phyloP scores from a whole-genome alignment of 1,140 invertebrate species.

The Spodoptera litura region DNA sequence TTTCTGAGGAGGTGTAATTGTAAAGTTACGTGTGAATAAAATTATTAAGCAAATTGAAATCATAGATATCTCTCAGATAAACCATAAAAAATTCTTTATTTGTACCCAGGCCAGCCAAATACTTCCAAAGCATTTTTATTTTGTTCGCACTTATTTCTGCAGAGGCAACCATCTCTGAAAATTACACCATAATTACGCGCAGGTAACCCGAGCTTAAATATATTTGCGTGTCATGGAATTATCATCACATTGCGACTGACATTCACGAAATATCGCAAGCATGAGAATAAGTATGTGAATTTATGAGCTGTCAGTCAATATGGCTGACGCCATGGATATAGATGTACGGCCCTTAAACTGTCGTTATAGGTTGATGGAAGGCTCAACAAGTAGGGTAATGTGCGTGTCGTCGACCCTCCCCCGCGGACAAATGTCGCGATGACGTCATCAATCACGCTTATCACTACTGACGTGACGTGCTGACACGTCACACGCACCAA shows the following conservation, averaged over 20 bases:
- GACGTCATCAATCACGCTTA: slow-evolving; percentile 76
- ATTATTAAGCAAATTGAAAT: too few relatives aligned
- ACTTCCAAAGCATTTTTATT: too few relatives aligned
- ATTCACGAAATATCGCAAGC: slow-evolving; percentile 29
- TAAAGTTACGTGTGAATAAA: background rate
- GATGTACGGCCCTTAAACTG: slow-evolving; percentile 40
- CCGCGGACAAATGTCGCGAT: slow-evolving; percentile 35
- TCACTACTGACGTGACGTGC: slow-evolving; percentile 52
- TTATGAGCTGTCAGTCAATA: slow-evolving; percentile 49
- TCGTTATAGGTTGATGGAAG: slow-evolving; percentile 34
- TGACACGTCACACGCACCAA: slow-evolving; percentile 47
- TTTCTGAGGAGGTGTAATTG: background rate
- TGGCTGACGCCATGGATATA: slow-evolving; percentile 40
- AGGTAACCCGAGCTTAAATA: background rate
- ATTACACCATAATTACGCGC: background rate
- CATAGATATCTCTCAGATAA: too few relatives aligned
- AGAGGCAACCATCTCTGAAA: background rate
- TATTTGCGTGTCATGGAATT: slow-evolving; percentile 3
- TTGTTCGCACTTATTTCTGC: too few relatives aligned
- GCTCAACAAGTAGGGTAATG: slow-evolving; percentile 54
- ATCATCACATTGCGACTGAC: slow-evolving; percentile 22
- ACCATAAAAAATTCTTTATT: too few relatives aligned
- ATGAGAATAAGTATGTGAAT: slow-evolving; percentile 19
- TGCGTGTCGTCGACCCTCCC: slow-evolving; percentile 11
- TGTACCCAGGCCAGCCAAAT: too few relatives aligned